Evolutionary conservation across 2,113 vertebrate genomes (phyloP).

Genomic region (Cisticola juncidis): DNA sequence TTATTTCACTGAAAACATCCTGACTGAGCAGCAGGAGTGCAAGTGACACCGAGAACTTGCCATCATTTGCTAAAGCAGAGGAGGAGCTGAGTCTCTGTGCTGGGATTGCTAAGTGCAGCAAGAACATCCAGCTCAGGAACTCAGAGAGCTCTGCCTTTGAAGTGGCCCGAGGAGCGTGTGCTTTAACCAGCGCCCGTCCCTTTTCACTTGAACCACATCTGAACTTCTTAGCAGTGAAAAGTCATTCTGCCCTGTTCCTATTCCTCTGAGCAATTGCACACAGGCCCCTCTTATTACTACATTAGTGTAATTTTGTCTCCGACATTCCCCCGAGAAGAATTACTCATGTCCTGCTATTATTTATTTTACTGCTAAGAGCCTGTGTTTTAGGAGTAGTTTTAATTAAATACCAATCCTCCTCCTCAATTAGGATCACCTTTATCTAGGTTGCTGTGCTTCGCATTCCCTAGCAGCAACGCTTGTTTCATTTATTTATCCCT

Average conservation of each 20-base stretch:
- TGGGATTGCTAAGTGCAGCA: background rate
- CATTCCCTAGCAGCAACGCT: background rate
- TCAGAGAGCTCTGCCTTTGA: background rate
- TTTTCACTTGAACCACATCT: constrained; percentile 25
- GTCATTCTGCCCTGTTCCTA: background rate
- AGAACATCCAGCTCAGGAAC: background rate
- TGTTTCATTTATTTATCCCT: background rate
- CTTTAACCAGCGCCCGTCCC: background rate
- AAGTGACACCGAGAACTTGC: background rate
- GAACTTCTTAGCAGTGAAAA: background rate
- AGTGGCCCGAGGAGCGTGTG: fast-evolving
- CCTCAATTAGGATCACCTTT: constrained; percentile 36
- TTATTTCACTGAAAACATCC: background rate
- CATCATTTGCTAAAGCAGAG: background rate
- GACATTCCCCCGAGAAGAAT: background rate
- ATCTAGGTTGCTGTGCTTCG: background rate
- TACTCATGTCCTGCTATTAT: constrained; percentile 47
- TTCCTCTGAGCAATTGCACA: constrained; percentile 1
- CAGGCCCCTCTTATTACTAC: constrained; percentile 18
- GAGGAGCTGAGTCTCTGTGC: background rate
- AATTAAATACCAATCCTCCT: constrained; percentile 44
- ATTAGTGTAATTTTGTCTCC: constrained; percentile 35
- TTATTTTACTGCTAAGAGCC: constrained; percentile 41
- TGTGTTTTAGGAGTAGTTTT: constrained; percentile 23
- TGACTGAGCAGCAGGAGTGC: background rate